These are phyloP conservation scores for Pedetes capensis DNA, from an alignment of 2,113 vertebrate genomes.

Conservation along the genomic window DNA sequence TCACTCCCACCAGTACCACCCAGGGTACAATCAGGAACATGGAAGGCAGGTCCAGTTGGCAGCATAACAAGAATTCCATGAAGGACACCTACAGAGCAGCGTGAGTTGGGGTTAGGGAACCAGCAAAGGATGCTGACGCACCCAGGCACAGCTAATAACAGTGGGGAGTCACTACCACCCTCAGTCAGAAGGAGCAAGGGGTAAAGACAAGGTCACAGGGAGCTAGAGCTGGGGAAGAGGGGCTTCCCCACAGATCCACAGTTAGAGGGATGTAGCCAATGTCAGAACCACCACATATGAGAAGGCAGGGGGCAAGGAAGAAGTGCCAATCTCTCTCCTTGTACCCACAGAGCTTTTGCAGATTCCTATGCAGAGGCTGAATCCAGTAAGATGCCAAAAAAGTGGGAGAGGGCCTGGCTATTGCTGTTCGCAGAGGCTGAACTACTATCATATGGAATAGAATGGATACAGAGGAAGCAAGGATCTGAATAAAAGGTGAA, in stretches of 20 bases:
- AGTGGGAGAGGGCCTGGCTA: no score
- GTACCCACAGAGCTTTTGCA: not conserved
- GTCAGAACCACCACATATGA: not conserved
- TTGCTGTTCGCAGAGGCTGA: not conserved
- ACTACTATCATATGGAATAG: not conserved
- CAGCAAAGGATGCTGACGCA: no score
- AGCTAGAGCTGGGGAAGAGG: not conserved
- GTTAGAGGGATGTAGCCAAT: not conserved
- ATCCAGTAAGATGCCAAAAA: not conserved
- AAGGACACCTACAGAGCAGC: not conserved
- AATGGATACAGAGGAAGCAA: not conserved
- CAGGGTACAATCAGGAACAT: not conserved
- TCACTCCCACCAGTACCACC: not conserved
- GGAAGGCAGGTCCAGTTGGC: not conserved
- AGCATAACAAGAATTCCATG: no score
- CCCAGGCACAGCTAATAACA: not conserved
- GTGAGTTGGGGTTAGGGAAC: not conserved
- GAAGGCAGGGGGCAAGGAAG: not conserved
- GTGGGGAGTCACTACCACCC: not conserved
- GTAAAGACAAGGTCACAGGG: not conserved
- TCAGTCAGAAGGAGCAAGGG: not conserved
- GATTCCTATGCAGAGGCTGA: not conserved
- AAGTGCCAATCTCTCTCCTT: not conserved
- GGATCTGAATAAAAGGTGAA: not conserved
- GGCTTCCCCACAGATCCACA: not conserved